A percentile compares a stretch with the other conserved stretches of the same genome.
Conservation (phyloP, 2,113 vertebrate species). For the Mesocricetus auratus region DNA sequence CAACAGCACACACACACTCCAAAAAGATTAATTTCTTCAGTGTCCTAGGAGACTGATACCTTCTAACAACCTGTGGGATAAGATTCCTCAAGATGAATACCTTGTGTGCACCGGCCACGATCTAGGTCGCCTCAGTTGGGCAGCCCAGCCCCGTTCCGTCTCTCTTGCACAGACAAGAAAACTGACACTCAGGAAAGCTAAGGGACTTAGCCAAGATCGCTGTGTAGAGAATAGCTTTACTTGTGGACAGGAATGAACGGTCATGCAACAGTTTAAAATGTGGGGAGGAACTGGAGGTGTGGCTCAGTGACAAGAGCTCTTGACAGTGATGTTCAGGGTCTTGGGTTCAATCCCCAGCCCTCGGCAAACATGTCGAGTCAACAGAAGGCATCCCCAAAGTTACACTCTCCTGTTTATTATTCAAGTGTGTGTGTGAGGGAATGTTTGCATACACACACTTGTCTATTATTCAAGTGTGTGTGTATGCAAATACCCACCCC, state of each 20-base stretch:
- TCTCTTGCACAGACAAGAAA: not conserved
- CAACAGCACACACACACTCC: not conserved
- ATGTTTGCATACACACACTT: too few species aligned
- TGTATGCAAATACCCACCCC: not conserved
- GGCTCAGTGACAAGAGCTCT: not conserved
- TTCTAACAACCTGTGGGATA: not conserved
- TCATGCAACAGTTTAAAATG: not conserved
- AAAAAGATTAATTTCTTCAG: not conserved
- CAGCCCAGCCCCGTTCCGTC: not conserved
- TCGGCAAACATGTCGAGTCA: not conserved
- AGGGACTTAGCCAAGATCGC: not conserved
- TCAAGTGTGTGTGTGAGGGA: too few species aligned
- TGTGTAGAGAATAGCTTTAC: not conserved
- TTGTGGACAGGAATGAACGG: not conserved
- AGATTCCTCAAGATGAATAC: not conserved
- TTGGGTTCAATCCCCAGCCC: not conserved
- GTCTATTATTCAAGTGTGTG: too few species aligned
- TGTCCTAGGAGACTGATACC: not conserved
- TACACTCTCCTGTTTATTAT: not conserved
- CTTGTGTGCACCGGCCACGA: not conserved
- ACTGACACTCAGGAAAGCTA: not conserved
- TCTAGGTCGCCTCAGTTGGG: not conserved
- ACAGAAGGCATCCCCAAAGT: not conserved
- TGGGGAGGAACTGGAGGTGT: not conserved
- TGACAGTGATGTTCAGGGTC: not conserved